Evolutionary conservation across 2,888 invertebrate genomes (phyloP), one percentile per base, ranked within the genome.

Genomic region (Archips crataeganus): DNA sequence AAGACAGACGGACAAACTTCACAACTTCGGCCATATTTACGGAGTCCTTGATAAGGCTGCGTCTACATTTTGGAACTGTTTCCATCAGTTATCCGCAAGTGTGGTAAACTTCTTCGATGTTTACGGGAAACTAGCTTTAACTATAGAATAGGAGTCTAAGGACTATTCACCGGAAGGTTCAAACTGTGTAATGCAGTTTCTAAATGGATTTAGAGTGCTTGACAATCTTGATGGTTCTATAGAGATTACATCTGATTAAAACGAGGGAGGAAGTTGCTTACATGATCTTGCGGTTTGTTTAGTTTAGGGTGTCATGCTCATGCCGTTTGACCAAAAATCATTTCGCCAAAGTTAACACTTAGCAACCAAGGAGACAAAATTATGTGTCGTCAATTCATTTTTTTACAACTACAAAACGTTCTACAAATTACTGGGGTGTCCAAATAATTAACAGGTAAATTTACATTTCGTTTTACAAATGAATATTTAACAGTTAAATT

Each of bases 11-110:
- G 62, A 68, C 47, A 68, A 67, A 72, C 72, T 68, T 63, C 47
- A 63, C 47, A 72, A 72, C 72, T 72, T 63, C 57, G 57, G 62
- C 47, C 67, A 68, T 72, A 68, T 72, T 72, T 68, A 68, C 62
- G 6, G 67, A 49, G 67, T 63, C 42, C 67, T 72, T 32, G 67
- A 72, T 72, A 68, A 63, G 57, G 36, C 62, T 57, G 54, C 23
- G 54, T 57, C 60, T 42, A 71, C 54, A 49, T 62, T 68, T 68
- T 54, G 66, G 42, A 67, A 67, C 67, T 23, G 57, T 36, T 63
- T 71, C 51, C 36, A 6, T 62, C 47, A 72, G 45, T 67, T 72
- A 72, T 72, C 45, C 39, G 13, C 36, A 23, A 63, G 45, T 63
- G 36, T 63, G 67, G 57, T 34, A 66, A 65, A 72, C 45, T 72